Evolutionary conservation across 2,113 vertebrate genomes (phyloP).

Genomic region (Anhinga rufa): DNA sequence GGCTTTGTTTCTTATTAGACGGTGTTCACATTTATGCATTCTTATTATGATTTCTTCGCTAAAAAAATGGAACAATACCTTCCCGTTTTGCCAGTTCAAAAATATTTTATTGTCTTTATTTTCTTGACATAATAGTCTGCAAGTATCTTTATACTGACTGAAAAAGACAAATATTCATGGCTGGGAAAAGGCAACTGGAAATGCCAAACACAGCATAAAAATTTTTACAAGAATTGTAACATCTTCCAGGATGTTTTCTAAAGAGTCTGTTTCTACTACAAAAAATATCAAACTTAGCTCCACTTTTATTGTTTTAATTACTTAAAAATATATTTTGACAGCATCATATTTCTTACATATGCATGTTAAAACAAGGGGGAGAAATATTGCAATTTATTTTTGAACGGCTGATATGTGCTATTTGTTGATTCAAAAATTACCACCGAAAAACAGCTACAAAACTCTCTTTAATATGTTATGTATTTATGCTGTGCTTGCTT

Average conservation of each 20-base stretch:
- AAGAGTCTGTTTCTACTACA: background rate
- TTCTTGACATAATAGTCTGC: background rate
- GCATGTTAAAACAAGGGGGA: background rate
- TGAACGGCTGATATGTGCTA: background rate
- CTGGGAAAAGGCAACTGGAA: background rate
- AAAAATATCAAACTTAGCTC: background rate
- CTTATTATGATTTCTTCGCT: background rate
- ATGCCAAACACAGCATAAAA: background rate
- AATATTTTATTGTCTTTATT: background rate
- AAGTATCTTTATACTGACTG: background rate
- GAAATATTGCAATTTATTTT: background rate
- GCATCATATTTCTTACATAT: background rate
- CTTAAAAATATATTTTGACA: background rate
- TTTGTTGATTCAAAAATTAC: background rate
- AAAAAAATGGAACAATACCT: background rate
- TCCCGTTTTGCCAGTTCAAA: background rate
- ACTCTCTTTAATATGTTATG: background rate
- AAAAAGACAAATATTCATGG: background rate
- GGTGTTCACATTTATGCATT: background rate
- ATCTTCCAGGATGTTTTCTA: background rate
- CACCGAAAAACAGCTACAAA: background rate
- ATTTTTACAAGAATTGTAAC: background rate
- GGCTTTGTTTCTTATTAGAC: background rate
- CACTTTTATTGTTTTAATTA: background rate
- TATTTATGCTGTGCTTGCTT: slow-evolving; percentile 3